Conservation (phyloP, 1,140 invertebrate genomes). For the Zaprionus africanus region DNA sequence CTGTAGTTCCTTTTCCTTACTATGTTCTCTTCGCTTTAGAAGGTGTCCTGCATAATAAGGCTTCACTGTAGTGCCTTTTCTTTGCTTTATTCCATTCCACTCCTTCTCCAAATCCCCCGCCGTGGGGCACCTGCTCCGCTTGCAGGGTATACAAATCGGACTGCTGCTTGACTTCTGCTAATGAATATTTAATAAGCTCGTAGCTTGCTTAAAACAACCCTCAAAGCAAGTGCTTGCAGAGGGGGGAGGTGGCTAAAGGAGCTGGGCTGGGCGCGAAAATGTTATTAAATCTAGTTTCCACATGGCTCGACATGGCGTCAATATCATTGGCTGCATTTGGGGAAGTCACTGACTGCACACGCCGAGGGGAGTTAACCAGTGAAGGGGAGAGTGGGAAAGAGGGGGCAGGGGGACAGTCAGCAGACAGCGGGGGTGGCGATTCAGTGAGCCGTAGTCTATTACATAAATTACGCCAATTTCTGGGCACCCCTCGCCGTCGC, state of each 20-base stretch:
- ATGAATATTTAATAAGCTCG: constrained; percentile 79
- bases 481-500: constrained; percentile 40
- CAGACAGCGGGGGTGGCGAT: constrained; percentile 16
- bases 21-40: no score
- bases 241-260: not conserved
- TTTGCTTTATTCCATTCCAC: not conserved
- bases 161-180: constrained; percentile 49
- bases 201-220: constrained; percentile 41
- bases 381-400: no score
- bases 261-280: constrained; percentile 41
- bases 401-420: not conserved
- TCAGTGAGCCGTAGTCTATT: constrained; percentile 64
- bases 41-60: no score
- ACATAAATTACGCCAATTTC: constrained; percentile 77
- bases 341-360: constrained; percentile 3
- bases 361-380: not conserved
- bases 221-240: not conserved
- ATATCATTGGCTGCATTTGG: constrained; percentile 47
- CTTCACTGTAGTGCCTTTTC: not conserved
- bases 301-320: constrained; percentile 49
- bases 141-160: constrained; percentile 30
- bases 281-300: constrained; percentile 77
- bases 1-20: not conserved
- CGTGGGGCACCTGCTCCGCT: constrained; percentile 11
- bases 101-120: not conserved